These are phyloP conservation scores for Torymus aiolomorphi DNA, from an alignment of 2,888 invertebrate genomes.

Conservation along the genomic window DNA sequence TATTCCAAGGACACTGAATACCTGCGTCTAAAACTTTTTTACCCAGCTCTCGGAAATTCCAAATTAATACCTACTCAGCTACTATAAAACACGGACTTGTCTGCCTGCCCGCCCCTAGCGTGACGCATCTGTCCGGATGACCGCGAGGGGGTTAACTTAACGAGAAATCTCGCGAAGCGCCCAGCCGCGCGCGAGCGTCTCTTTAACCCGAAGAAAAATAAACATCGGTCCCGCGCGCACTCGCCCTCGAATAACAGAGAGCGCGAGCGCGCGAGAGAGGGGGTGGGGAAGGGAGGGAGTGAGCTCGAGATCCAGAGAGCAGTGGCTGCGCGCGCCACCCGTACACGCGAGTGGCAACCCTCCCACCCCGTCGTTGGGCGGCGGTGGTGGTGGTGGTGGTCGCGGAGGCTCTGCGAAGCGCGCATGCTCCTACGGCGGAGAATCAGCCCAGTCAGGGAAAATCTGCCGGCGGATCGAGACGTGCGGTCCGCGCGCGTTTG, in stretches of 20 bases:
- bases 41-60: too few relatives aligned
- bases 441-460: constrained; percentile 74
- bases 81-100: too few relatives aligned
- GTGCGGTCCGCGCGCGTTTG: constrained; percentile 62
- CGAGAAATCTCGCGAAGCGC: too few relatives aligned
- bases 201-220: neutral
- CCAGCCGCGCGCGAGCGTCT: too few relatives aligned
- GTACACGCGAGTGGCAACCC: constrained; percentile 11
- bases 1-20: too few relatives aligned
- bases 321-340: neutral
- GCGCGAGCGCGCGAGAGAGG: neutral
- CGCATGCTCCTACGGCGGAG: constrained; percentile 73
- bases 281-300: too few relatives aligned
- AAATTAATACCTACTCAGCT: too few relatives aligned
- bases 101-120: too few relatives aligned
- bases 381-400: constrained; percentile 55
- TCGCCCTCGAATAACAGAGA: neutral
- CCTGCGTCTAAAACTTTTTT: too few relatives aligned
- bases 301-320: too few relatives aligned
- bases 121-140: too few relatives aligned
- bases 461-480: constrained; percentile 74
- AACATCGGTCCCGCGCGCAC: neutral
- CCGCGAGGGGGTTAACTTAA: too few relatives aligned
- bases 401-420: constrained; percentile 64
- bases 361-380: neutral